These are phyloP conservation scores for Lepeophtheirus nordmannii DNA, from an alignment of 2,888 invertebrate genomes.

Conservation along the genomic window DNA sequence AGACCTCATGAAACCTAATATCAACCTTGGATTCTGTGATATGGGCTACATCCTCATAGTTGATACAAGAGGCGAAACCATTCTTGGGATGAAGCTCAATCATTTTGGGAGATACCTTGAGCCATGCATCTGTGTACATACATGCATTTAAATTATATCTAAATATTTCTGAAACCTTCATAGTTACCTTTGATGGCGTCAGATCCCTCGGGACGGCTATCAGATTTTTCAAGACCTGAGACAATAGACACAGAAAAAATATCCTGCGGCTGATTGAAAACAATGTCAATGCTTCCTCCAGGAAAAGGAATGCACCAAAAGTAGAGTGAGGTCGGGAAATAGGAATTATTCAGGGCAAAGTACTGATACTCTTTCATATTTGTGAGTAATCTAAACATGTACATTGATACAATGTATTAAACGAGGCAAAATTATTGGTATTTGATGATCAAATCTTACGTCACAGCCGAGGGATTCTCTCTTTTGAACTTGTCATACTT, in stretches of 20 bases:
- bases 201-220: background rate
- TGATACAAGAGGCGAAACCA: background rate
- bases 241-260: background rate
- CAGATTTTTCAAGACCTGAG: constrained; percentile 1
- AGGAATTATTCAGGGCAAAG: background rate
- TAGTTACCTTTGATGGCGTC: constrained; percentile 1
- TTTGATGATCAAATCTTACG: background rate
- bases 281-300: background rate
- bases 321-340: background rate
- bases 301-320: constrained; percentile 2
- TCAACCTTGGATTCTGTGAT: background rate
- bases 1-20: background rate
- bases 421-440: background rate
- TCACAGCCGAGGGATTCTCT: background rate
- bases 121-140: background rate
- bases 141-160: background rate
- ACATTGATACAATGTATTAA: background rate
- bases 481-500: background rate
- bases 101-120: background rate
- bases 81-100: background rate
- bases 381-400: background rate
- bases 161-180: background rate
- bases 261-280: background rate
- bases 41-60: background rate
- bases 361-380: background rate